phyloP scores from a whole-genome alignment of 2,113 vertebrate genomes.

The Scomber japonicus region DNA sequence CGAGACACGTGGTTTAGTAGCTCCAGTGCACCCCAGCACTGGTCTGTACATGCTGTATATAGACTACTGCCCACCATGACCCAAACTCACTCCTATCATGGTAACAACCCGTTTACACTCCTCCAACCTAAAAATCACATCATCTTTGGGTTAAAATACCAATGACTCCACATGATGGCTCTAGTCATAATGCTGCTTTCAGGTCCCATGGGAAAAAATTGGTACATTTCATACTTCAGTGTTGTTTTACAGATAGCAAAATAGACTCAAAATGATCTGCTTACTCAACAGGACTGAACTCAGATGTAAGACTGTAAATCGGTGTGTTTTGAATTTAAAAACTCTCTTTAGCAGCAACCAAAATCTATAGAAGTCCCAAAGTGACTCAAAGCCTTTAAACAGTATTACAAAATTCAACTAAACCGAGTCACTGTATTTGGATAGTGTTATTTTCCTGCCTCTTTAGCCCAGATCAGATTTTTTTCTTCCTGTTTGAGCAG shows the following conservation, averaged over 20 bases:
- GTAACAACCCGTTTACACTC: background rate
- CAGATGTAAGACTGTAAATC: background rate
- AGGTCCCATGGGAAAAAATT: background rate
- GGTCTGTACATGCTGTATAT: slow-evolving; percentile 73
- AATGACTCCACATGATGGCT: background rate
- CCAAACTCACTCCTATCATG: too few species aligned
- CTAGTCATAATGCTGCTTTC: slow-evolving; percentile 22
- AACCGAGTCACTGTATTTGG: background rate
- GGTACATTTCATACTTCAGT: background rate
- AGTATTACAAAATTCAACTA: background rate
- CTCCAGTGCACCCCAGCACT: background rate
- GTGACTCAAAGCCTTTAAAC: slow-evolving; percentile 20
- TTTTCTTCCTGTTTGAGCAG: background rate
- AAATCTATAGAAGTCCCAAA: slow-evolving; percentile 15
- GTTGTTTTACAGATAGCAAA: slow-evolving; percentile 30
- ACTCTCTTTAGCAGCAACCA: slow-evolving; percentile 34
- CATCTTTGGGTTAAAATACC: background rate
- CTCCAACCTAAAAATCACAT: background rate
- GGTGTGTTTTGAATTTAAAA: background rate
- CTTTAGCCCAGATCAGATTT: background rate
- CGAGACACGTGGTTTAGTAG: background rate
- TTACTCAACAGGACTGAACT: background rate
- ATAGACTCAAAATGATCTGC: slow-evolving; percentile 3
- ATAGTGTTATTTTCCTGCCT: background rate
- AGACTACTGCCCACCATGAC: slow-evolving; percentile 53